Base-by-base conservation (phyloP, 2,113 vertebrate species). In the Theristicus caerulescens region DNA sequence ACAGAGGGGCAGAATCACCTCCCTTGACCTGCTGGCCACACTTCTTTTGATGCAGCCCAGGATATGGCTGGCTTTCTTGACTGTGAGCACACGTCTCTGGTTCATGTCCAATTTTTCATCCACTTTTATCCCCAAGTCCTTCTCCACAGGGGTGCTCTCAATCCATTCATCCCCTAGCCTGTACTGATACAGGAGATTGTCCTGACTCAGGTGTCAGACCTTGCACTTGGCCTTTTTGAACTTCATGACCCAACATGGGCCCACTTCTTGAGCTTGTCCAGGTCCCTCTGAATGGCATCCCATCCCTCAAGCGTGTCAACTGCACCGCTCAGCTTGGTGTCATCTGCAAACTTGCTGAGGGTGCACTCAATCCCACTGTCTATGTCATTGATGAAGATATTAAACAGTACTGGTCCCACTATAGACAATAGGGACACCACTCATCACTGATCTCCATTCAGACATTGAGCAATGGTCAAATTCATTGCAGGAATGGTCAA, bases 11-110 rank as follows among this genome's bases (percentile, higher is more conserved):
- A 89, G n/a, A 57, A 57, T 61, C 16, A 70, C 12, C 38, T 67
- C 34, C 4, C 18, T 51, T 1, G 3, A 36, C 18, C 24, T 54
- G 9, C 57, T 85, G 58, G 4, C 13, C 18, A 14, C 0, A 1
- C 5, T 73, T 8, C n/a, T 86, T 59, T 51, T 57, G 11, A 51
- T 51, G 31, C 11, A 73, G 24, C 11, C 19, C 5, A 16, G 25
- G 31, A n/a, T 64, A 40, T 0, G 0, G 3, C 11, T 26, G 16
- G 19, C 10, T 34, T 81, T 72, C n/a, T 57, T 29, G 42, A 5
- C 12, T 72, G 31, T 1, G 0, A 11, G 13, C 0, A 0, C 31
- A 57, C 14, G 15, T 42, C 49, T 15, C 9, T 2, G 1, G 5
- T 13, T 64, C 20, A 15, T 9, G 11, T 29, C 15, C 17, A 70